These are phyloP conservation scores for Stichopus horrens DNA, from an alignment of 53 echinoderm and acorn worm genomes.

Conservation along the genomic window DNA sequence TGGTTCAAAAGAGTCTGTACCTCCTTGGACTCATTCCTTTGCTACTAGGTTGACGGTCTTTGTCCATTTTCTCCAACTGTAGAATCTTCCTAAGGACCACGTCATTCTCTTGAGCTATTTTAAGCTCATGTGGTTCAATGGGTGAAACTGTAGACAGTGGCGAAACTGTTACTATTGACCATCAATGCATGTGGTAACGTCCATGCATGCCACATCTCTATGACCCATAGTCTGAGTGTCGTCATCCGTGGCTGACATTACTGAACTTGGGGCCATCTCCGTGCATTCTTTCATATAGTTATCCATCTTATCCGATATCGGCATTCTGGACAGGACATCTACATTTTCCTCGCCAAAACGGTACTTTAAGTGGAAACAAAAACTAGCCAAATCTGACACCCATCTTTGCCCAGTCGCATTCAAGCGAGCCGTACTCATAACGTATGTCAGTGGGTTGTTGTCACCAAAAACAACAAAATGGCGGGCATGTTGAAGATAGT, in stretches of 20 bases:
- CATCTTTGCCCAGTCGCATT: slow-evolving; percentile 21
- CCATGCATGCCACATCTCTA: not conserved
- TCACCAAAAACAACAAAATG: slow-evolving; percentile 19
- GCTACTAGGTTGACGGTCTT: not conserved
- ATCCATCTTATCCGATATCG: not conserved
- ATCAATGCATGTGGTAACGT: not conserved
- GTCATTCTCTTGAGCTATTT: slow-evolving; percentile 10
- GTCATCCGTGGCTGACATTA: not conserved
- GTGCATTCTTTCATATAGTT: not conserved
- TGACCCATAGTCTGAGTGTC: not conserved
- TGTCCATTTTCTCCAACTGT: not conserved
- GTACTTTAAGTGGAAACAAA: slow-evolving; percentile 3
- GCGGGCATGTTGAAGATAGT: not conserved
- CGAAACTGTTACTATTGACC: slow-evolving; percentile 8
- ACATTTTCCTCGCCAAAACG: slow-evolving; percentile 17
- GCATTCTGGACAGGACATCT: slow-evolving; percentile 49
- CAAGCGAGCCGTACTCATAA: not conserved
- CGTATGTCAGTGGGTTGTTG: slow-evolving; percentile 13
- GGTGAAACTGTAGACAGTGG: slow-evolving; percentile 7
- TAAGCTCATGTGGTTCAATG: not conserved
- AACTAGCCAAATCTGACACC: slow-evolving; percentile 23
- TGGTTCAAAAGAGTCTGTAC: slow-evolving; percentile 33
- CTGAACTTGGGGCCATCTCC: not conserved
- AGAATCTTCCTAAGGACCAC: not conserved
- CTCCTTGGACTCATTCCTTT: not conserved